phyloP scores from a whole-genome alignment of 2,113 vertebrate species.

The Cephalopholis sonnerati region DNA sequence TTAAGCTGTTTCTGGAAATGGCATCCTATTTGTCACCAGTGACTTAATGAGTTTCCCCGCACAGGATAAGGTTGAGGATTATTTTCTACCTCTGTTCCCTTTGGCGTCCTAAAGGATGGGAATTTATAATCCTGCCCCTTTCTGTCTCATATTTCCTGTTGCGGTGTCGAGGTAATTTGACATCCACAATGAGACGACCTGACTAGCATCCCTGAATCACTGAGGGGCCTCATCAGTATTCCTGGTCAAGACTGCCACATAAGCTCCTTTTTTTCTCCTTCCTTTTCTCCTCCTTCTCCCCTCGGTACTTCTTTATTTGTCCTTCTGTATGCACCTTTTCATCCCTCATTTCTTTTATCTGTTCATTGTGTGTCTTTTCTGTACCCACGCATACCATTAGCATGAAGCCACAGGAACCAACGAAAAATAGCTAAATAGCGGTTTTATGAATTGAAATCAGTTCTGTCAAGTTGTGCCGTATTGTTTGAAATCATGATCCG shows the following conservation, averaged over 20 bases:
- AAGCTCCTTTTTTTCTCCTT: slow-evolving; percentile 39
- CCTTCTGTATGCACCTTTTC: slow-evolving; percentile 49
- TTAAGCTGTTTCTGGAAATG: slow-evolving; percentile 68
- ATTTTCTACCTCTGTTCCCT: slow-evolving; percentile 73
- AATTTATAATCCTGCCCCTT: slow-evolving; percentile 67
- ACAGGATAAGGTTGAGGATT: slow-evolving; percentile 71
- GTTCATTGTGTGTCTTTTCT: slow-evolving; percentile 34
- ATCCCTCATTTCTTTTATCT: slow-evolving; percentile 36
- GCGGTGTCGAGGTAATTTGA: slow-evolving; percentile 76
- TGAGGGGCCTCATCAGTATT: slow-evolving; percentile 77
- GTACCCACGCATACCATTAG: slow-evolving; percentile 2
- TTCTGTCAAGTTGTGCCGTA: slow-evolving; percentile 1
- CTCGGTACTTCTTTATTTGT: slow-evolving; percentile 60
- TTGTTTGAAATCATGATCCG: not conserved
- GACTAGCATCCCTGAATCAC: slow-evolving; percentile 75
- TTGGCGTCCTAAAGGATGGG: slow-evolving; percentile 60
- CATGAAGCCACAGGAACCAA: slow-evolving; percentile 19
- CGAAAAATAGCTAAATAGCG: slow-evolving; percentile 3
- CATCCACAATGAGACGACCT: slow-evolving; percentile 73
- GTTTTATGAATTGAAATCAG: slow-evolving; percentile 34
- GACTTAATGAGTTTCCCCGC: slow-evolving; percentile 76
- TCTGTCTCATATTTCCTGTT: slow-evolving; percentile 68
- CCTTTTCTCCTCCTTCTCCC: slow-evolving; percentile 53
- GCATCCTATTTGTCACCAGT: slow-evolving; percentile 74
- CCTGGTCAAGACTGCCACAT: slow-evolving; percentile 72